Conservation (phyloP, 2,113 vertebrate species). For the Rhinolophus sinicus region DNA sequence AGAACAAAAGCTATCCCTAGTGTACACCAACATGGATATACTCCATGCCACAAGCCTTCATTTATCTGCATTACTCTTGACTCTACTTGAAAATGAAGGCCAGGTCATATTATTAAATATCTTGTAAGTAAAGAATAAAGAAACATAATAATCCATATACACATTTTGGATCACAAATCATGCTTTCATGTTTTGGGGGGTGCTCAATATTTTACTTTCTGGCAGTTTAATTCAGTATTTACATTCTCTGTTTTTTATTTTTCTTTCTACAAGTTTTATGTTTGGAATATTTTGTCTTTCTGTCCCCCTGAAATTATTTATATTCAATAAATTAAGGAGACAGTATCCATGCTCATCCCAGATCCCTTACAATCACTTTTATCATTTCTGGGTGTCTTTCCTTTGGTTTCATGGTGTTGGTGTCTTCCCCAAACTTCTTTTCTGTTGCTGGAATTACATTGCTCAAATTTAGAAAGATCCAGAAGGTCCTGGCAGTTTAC, state of each 20-base stretch:
- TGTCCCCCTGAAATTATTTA: background rate
- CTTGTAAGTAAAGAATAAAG: background rate
- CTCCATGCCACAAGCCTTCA: background rate
- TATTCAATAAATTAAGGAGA: background rate
- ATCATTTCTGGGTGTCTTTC: background rate
- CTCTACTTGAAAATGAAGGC: background rate
- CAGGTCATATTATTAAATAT: background rate
- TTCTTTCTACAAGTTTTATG: background rate
- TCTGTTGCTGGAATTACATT: background rate
- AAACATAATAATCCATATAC: background rate
- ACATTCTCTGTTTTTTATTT: background rate
- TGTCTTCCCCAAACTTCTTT: background rate
- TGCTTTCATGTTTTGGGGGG: background rate
- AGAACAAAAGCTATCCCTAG: background rate
- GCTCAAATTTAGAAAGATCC: background rate
- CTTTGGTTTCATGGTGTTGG: background rate
- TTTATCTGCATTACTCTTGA: background rate
- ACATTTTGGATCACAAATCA: background rate
- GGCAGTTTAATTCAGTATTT: background rate
- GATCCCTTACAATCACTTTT: background rate
- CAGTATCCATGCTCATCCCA: background rate
- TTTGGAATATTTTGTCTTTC: background rate
- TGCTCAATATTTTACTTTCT: background rate
- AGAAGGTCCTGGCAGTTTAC: background rate
- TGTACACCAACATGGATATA: background rate